phyloP scores from a whole-genome alignment of 2,888 invertebrate species.

The Lithosia quadra region DNA sequence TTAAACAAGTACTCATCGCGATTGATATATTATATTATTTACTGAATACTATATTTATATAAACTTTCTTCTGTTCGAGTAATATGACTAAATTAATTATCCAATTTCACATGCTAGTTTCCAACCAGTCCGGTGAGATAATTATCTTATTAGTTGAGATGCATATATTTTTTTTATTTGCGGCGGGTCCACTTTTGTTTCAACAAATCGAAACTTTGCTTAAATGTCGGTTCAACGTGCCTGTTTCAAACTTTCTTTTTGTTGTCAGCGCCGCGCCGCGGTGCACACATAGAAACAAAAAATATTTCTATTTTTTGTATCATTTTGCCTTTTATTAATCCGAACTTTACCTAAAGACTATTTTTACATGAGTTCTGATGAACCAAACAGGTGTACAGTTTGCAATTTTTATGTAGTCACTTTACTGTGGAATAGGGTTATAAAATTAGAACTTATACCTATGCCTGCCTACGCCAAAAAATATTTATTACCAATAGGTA shows the following conservation, averaged over 20 bases:
- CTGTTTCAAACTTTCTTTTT: background rate
- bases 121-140: background rate
- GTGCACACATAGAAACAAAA: too few relatives aligned
- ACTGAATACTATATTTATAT: background rate
- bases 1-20: background rate
- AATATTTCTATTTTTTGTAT: too few relatives aligned
- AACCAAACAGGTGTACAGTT: background rate
- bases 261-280: background rate
- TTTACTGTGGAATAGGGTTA: too few relatives aligned
- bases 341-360: background rate
- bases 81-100: constrained; percentile 15
- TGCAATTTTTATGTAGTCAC: too few relatives aligned
- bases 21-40: background rate
- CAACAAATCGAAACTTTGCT: constrained; percentile 6
- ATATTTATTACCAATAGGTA: too few relatives aligned
- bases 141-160: background rate
- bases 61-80: constrained; percentile 22
- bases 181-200: background rate
- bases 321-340: background rate
- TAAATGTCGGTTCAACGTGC: constrained; percentile 3
- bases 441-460: too few relatives aligned
- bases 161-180: constrained; percentile 5
- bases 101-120: constrained; percentile 14
- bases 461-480: too few relatives aligned
- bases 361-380: background rate